phyloP scores from a whole-genome alignment of 2,113 vertebrate species.

The Nyctereutes procyonoides region DNA sequence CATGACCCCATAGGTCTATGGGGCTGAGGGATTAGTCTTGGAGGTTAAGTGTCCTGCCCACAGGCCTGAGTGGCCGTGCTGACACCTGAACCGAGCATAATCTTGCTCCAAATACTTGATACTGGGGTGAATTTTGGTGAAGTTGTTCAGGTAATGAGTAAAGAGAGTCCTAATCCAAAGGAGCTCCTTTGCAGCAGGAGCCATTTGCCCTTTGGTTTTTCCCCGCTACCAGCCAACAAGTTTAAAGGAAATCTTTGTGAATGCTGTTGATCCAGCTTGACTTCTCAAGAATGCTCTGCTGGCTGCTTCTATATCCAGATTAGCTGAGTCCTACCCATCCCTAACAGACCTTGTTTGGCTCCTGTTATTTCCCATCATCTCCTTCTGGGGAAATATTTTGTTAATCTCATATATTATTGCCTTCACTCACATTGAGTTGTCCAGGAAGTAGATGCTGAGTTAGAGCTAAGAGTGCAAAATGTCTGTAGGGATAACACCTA shows the following conservation, averaged over 20 bases:
- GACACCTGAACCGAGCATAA: neutral
- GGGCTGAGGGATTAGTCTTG: neutral
- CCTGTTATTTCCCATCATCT: neutral
- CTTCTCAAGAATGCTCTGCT: neutral
- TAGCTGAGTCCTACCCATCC: neutral
- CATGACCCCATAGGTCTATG: neutral
- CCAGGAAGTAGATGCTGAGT: neutral
- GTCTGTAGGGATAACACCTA: neutral
- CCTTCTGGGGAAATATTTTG: neutral
- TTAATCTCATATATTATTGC: neutral
- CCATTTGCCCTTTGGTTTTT: neutral
- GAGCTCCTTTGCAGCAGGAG: neutral
- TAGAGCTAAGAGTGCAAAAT: neutral
- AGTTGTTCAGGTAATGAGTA: neutral
- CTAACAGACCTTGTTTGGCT: neutral
- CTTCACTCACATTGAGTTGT: neutral
- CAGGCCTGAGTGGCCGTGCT: neutral
- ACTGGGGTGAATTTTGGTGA: neutral
- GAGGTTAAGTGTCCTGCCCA: neutral
- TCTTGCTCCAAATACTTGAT: neutral
- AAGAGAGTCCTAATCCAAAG: neutral
- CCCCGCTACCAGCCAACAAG: neutral
- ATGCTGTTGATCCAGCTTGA: neutral
- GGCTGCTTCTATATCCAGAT: neutral
- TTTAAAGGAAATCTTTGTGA: neutral